Evolutionary conservation across 2,113 vertebrate genomes (phyloP).

Genomic region (Leucopsar rothschildi): DNA sequence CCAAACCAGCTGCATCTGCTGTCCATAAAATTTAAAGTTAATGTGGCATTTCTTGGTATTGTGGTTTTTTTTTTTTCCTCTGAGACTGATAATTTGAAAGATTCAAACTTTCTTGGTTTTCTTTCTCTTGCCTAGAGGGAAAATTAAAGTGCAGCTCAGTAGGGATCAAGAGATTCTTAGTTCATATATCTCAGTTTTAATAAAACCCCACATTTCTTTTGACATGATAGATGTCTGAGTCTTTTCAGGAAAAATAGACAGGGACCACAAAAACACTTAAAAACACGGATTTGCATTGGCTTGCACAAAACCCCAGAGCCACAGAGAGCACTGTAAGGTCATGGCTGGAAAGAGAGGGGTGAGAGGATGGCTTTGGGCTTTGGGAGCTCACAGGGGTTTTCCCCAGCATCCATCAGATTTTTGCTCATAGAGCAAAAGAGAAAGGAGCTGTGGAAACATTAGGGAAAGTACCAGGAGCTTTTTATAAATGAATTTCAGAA

Average conservation of each 20-base stretch:
- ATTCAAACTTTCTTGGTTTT: neutral
- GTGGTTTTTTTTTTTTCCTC: neutral
- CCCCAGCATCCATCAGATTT: neutral
- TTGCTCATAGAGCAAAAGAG: slow-evolving; percentile 3
- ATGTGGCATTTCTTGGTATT: too few relatives aligned
- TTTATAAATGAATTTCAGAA: slow-evolving; percentile 35
- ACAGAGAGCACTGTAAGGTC: neutral
- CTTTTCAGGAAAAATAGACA: neutral
- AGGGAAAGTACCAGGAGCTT: slow-evolving; percentile 32
- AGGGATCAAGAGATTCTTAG: neutral
- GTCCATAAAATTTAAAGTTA: neutral
- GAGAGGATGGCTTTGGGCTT: neutral
- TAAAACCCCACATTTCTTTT: neutral
- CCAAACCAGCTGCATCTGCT: neutral
- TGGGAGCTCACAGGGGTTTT: neutral
- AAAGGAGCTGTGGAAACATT: slow-evolving; percentile 27
- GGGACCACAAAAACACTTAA: neutral
- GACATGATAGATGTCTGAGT: neutral
- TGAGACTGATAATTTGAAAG: neutral
- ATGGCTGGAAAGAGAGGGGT: neutral
- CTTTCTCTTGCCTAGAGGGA: neutral
- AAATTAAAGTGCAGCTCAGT: neutral
- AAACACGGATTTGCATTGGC: neutral
- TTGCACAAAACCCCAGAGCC: neutral
- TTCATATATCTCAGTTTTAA: neutral